Evolutionary conservation across 2,888 invertebrate genomes (phyloP), one percentile per base, ranked within the genome.

Genomic region (Taphrorychus bicolor): DNA sequence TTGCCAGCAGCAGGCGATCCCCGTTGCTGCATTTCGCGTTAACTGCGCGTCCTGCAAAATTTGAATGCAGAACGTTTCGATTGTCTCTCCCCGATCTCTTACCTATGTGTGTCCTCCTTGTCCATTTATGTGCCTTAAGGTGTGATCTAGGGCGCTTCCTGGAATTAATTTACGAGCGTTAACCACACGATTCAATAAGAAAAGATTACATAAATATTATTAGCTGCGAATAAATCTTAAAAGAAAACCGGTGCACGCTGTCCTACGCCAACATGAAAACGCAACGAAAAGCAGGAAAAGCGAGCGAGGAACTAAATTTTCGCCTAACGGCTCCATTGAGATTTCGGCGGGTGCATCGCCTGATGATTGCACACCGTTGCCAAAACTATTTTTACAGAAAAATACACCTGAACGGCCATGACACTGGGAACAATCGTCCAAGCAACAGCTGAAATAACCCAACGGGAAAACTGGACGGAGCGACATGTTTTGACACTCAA

Each of bases 311-410:
- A 45, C 45, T 45, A 17, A 45, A 45, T 51, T 51, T 19, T 51
- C 18, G 32, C 59, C 54, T 65, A 54, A 59, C 51, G 59, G 48
- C 49, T 60, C 54, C 66, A 66, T 66, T 66, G 48, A 66, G 58
- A 66, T 51, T 59, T 59, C 11, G 2, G 60, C 60, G 49, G 54
- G 66, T 60, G 66, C 66, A 56, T 66, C 54, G 66, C 40, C 42
- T 60, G 22, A 22, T 51, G 14, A 22, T 51, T 5, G 51, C n/a
- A n/a, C 66, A 51, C n/a, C n/a, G 66, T 66, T 66, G 56, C 60
- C 57, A 56, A 24, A 11, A 40, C 5, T 5, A 2, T 16, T 52
- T 16, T n/a, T n/a, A n/a, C n/a, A 32, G 3, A 32, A 32, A 32
- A 32, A 32, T 9, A 11, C 32, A 32, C n/a, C n/a, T n/a, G n/a